Evolutionary conservation across 2,888 invertebrate genomes (phyloP), one percentile per base, ranked within the genome.

Genomic region (Meloe dianella): DNA sequence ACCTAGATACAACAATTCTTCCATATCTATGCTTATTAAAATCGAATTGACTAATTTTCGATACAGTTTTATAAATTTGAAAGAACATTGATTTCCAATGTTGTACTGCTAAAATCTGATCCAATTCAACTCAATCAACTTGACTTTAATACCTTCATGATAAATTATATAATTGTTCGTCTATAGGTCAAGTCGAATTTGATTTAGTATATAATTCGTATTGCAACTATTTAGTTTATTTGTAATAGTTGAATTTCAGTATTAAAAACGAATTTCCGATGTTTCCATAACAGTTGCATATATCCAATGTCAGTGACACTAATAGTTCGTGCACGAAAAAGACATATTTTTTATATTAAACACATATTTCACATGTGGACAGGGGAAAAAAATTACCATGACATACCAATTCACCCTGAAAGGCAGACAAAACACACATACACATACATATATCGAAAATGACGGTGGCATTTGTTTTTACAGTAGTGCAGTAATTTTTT

Each of bases 321-420:
- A 80, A 80, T 78, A 78, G 79, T 74, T 75, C 73, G 71, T 73
- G 70, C 69, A 74, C 72, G 69, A 74, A 77, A 77, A 77, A 78
- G 77, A 77, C 73, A 75, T 75, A 75, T 78, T 78, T n/a, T 73
- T 74, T 73, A 67, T 67, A 68, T 72, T 71, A 64, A 64, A 64
- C 30, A 24, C 64, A 54, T 60, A 60, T 64, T 64, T 64, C 64
- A 64, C 10, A 17, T 30, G 29, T 30, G 54, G 17, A 20, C 27
- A 20, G 20, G 41, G 27, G 27, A 61, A 27, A 54, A 61, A 54
- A 54, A 54, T 24, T n/a, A 59, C 2, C 41, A 20, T 24, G 22
- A 22, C 22, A 54, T 54, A 24, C 24, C 54, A 54, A 54, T 54
- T 24, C 24, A 54, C 24, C 24, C 54, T 7, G 24, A 14, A 54